Percentiles rank a stretch among this genome's conserved stretches.
These are phyloP conservation scores for Danionella dracula DNA, from an alignment of 2,797 vertebrate species.

Conservation along the genomic window DNA sequence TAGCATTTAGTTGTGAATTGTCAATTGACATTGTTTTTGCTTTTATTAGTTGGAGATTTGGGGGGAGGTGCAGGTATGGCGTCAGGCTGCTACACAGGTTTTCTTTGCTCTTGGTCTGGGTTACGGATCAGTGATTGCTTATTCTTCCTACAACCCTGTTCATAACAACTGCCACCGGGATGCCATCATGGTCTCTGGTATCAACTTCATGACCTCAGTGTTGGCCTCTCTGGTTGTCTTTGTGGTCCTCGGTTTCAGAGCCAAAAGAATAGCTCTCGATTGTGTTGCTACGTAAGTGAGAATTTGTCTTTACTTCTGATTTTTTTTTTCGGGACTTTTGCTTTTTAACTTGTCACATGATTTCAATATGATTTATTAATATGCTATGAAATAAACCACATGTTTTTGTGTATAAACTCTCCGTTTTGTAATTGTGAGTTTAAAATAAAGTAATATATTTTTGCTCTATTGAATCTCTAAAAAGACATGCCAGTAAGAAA, in stretches of 20 bases:
- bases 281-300: conserved; percentile 72
- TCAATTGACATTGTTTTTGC: no score
- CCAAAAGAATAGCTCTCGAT: conserved; percentile 83
- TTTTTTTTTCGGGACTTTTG: conserved; percentile 1
- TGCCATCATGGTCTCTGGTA: conserved; percentile 86
- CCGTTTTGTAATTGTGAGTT: no score
- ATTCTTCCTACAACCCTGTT: conserved; percentile 96
- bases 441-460: no score
- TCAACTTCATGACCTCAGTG: conserved; percentile 97
- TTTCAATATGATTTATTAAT: no score
- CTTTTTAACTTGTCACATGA: conserved; percentile 1
- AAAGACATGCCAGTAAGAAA: no score
- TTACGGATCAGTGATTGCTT: conserved; percentile 95
- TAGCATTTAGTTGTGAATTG: no score
- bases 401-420: no score
- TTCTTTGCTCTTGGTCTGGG: conserved; percentile 96
- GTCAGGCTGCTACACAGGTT: conserved; percentile 94
- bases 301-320: background rate
- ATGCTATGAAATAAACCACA: no score
- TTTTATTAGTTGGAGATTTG: conserved; percentile 86
- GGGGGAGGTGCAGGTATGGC: conserved; percentile 90
- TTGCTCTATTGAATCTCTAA: no score
- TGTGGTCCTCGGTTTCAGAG: conserved; percentile 92
- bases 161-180: conserved; percentile 98
- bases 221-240: conserved; percentile 95